A percentile compares a stretch with the other conserved stretches of the same genome.
phyloP scores from a whole-genome alignment of 2,797 vertebrate species.

The Sebastes kiyomatsui region DNA sequence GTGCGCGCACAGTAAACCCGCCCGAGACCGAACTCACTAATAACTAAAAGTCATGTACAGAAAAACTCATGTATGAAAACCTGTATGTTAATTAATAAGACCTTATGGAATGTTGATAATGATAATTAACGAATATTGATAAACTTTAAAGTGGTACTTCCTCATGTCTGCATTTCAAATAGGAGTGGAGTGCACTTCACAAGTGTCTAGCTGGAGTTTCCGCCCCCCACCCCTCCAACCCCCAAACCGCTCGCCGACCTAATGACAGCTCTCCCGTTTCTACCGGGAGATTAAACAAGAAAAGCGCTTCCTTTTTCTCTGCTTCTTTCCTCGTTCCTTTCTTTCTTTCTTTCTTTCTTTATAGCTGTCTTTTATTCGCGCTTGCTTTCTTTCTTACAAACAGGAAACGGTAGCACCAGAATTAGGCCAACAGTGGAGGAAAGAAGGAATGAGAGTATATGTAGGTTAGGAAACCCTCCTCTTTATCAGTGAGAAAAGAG shows the following conservation, averaged over 20 bases:
- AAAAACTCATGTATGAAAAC: conserved; percentile 80
- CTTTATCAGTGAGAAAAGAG: conserved; percentile 42
- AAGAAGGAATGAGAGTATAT: conserved; percentile 48
- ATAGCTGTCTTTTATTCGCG: conserved; percentile 37
- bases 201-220: conserved; percentile 85
- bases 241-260: conserved; percentile 73
- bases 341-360: conserved; percentile 5
- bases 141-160: conserved; percentile 82
- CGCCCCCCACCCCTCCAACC: conserved; percentile 22
- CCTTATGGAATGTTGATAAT: conserved; percentile 86
- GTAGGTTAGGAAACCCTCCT: conserved; percentile 54
- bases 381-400: conserved; percentile 46
- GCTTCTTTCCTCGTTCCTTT: conserved; percentile 46
- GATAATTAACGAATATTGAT: conserved; percentile 80
- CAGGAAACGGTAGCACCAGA: conserved; percentile 58
- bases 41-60: conserved; percentile 77
- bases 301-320: conserved; percentile 78
- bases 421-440: conserved; percentile 48
- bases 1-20: conserved; percentile 61
- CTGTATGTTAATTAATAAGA: conserved; percentile 84
- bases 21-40: conserved; percentile 74
- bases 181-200: conserved; percentile 86
- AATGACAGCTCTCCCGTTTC: conserved; percentile 85
- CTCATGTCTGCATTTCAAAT: conserved; percentile 84
- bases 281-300: conserved; percentile 85